Conservation (phyloP, 1,140 invertebrate genomes). For the Sarcophaga peregrina region DNA sequence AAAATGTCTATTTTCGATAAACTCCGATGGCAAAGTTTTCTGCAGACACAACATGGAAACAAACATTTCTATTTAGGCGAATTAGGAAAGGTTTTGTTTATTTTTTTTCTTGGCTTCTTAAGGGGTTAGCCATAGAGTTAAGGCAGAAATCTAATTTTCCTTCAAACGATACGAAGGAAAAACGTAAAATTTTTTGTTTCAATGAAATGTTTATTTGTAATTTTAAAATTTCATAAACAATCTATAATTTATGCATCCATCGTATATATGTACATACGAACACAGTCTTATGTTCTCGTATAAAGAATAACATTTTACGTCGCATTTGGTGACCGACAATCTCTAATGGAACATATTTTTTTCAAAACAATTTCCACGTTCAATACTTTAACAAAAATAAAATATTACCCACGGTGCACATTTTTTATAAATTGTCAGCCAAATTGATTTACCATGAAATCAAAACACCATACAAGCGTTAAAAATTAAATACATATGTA, state of each 20-base stretch:
- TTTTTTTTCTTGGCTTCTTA: too few species aligned
- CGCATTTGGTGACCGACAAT: constrained; percentile 14
- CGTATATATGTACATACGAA: background rate
- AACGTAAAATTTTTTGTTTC: background rate
- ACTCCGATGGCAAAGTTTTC: background rate
- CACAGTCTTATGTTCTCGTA: background rate
- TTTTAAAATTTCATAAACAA: background rate
- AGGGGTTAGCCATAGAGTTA: too few species aligned
- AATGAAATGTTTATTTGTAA: background rate
- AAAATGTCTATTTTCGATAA: background rate
- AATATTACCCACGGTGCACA: too few species aligned
- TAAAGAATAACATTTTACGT: background rate
- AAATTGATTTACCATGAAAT: too few species aligned
- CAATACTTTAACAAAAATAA: too few species aligned
- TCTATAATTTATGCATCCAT: background rate
- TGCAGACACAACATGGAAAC: background rate
- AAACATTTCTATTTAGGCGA: background rate
- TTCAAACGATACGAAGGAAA: background rate
- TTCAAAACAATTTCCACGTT: too few species aligned
- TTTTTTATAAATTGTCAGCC: too few species aligned
- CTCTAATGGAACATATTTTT: background rate
- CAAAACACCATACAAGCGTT: too few species aligned
- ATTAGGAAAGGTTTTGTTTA: background rate
- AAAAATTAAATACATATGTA: background rate
- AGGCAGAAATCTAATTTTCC: too few species aligned